Conservation (phyloP, 2,797 vertebrate species). For the Sebastolobus alascanus region DNA sequence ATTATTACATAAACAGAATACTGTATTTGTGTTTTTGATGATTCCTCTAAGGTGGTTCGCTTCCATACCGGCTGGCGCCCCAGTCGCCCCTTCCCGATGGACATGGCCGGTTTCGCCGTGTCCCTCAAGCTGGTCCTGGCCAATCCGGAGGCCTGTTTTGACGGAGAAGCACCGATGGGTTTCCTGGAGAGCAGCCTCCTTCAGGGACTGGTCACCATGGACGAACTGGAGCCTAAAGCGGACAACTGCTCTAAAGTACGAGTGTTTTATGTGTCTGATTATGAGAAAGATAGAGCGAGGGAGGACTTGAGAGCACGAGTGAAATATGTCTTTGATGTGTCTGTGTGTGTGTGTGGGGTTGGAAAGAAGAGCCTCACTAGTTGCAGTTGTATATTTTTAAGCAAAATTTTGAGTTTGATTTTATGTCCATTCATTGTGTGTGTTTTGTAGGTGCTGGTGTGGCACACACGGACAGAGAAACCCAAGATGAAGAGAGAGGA, state of each 20-base stretch:
- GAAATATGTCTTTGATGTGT: background rate
- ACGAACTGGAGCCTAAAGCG: slow-evolving; percentile 92
- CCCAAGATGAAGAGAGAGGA: slow-evolving; percentile 96
- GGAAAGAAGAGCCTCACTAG: background rate
- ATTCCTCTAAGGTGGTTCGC: slow-evolving; percentile 83
- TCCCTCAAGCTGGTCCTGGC: slow-evolving; percentile 87
- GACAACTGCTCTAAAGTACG: slow-evolving; percentile 91
- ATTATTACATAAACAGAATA: background rate
- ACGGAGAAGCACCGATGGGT: slow-evolving; percentile 89
- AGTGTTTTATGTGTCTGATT: background rate
- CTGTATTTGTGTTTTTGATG: background rate
- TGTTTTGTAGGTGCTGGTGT: slow-evolving; percentile 89
- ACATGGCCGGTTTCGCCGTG: slow-evolving; percentile 94
- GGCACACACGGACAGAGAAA: slow-evolving; percentile 96
- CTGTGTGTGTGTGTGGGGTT: background rate
- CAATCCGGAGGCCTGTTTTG: slow-evolving; percentile 88
- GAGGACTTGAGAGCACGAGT: background rate
- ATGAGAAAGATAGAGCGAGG: background rate
- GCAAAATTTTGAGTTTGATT: background rate
- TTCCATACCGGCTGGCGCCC: slow-evolving; percentile 95
- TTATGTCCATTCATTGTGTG: background rate
- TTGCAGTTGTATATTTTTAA: background rate
- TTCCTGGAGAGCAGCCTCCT: slow-evolving; percentile 94
- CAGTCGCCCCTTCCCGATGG: slow-evolving; percentile 92
- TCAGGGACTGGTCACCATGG: slow-evolving; percentile 89